Base-by-base conservation (phyloP, 2,797 vertebrate genomes). In the Neoniphon sammara region DNA sequence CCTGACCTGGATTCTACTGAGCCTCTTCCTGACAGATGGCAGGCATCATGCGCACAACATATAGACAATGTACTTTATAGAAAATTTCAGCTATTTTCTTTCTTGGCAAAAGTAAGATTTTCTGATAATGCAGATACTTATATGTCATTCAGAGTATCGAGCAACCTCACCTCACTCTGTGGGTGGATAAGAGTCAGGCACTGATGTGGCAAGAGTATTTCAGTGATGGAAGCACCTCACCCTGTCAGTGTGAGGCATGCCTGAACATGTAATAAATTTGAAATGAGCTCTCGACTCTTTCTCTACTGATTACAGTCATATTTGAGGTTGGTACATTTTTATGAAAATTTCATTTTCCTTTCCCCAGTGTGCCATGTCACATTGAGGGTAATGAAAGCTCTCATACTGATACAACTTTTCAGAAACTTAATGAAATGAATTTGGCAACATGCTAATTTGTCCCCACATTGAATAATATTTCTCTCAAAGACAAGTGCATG, bases 231-330 rank as follows among this genome's bases (percentile, higher is more conserved):
- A 55, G 78, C 52, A 47, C 65, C 10, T 52, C 56, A 21, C 11
- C 64, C 78, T 77, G 66, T 82, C 81, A 78, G 60, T 36, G 52
- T 62, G 56, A 85, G 66, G 67, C 75, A 66, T 67, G 59, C 66
- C 66, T 50, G 64, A 85, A 82, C 77, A 84, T 77, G 77, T 67
- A 78, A 89, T 83, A 82, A 82, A 86, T 86, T 75, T 79, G 52
- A 77, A 84, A 87, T 85, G 71, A 85, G 82, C 34, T 77, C 61
- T 55, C 34, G 59, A 74, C 73, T 77, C 72, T 55, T 64, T 75
- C 66, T 58, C 53, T 36, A 34, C 64, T 76, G 78, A 81, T 82
- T 77, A 75, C 20, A 58, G 63, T 83, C 55, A 70, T 7, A 54
- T 69, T 23, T 60, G 66, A 85, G 56, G 68, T 59, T 69, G 66